Base-by-base conservation (phyloP, 37 sponge, comb jelly and placozoan species). In the Oscarella lobularis region DNA sequence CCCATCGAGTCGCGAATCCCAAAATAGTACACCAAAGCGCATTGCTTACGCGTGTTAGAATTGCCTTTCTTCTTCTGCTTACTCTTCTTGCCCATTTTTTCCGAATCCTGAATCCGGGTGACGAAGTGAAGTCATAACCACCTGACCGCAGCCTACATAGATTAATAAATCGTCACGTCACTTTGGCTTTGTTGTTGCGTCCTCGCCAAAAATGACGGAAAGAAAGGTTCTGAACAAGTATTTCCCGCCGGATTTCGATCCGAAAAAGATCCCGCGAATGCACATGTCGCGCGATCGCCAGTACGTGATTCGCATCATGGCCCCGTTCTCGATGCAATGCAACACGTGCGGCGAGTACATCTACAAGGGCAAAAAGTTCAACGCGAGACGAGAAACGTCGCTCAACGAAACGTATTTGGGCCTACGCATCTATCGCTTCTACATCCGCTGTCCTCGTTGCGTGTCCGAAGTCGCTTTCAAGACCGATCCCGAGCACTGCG, bases 291-390 rank as follows among this genome's bases (percentile, higher is more conserved):
- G 83, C 38, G 80, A 87, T 30, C 75, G 84, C 1, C 96, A 93
- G 40, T 93, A 90, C 75, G 94, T 93, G 4, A 85, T 97, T 0
- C 74, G 98, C 33, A 40, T 93, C 27, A 97, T 97, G 98, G 91
- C 98, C 1, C 98, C 98, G 0, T 97, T 93, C 76, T 89, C 93
- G 20, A 97, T 97, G 98, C 77, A 93, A 73, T 97, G 94, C 68
- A 80, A 86, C 38, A 93, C 98, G 2, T 97, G 98, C 79, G 98
- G 98, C 34, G 88, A 97, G 66, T 93, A 97, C 69, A 81, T 97
- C 30, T 97, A 93, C 76, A 90, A 93, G 71, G 98, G 98, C 0
- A 93, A 85, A 38, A 97, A 97, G 68, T 97, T 97, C 84, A 97
- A 97, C 73, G 87, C 98, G 1, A 72, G 95, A 9, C 92, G 92